A percentile compares a stretch with the other conserved stretches of the same genome.
Evolutionary conservation across 2,797 vertebrate species (phyloP).

Genomic region (Picus viridis): DNA sequence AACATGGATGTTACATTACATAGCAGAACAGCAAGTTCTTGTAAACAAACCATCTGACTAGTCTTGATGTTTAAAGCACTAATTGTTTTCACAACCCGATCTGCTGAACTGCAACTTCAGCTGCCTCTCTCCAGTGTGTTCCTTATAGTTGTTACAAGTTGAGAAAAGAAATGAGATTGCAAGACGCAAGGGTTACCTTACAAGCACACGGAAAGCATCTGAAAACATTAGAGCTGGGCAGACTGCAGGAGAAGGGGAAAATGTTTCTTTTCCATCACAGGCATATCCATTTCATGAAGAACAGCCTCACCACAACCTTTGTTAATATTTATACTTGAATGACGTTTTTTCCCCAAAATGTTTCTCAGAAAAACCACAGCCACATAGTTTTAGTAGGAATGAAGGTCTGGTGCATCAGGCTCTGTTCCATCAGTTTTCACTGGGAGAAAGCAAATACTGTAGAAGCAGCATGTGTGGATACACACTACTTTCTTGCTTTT

Average conservation of each 20-base stretch:
- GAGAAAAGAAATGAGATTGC: not conserved
- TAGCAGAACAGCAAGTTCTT: conserved; percentile 29
- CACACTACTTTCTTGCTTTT: not conserved
- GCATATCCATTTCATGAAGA: not conserved
- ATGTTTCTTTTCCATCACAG: not conserved
- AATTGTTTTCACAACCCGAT: conserved; percentile 35
- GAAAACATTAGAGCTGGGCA: not conserved
- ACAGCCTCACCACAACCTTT: not conserved
- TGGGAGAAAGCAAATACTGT: not conserved
- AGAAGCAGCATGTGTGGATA: not conserved
- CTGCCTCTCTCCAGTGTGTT: not conserved
- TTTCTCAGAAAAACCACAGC: conserved; percentile 36
- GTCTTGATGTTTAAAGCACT: not conserved
- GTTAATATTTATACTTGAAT: conserved; percentile 17
- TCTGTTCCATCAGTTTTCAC: not conserved
- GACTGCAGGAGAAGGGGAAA: not conserved
- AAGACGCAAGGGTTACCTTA: not conserved
- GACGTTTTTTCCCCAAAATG: not conserved
- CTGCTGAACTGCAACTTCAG: not conserved
- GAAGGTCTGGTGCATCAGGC: not conserved
- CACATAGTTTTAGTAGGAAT: not conserved
- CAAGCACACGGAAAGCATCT: not conserved
- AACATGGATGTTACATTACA: conserved; percentile 15
- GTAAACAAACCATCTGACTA: conserved; percentile 35
- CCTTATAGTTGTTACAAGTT: not conserved